Evolutionary conservation across 2,113 vertebrate genomes (phyloP).

Genomic region (Polypterus bichir): DNA sequence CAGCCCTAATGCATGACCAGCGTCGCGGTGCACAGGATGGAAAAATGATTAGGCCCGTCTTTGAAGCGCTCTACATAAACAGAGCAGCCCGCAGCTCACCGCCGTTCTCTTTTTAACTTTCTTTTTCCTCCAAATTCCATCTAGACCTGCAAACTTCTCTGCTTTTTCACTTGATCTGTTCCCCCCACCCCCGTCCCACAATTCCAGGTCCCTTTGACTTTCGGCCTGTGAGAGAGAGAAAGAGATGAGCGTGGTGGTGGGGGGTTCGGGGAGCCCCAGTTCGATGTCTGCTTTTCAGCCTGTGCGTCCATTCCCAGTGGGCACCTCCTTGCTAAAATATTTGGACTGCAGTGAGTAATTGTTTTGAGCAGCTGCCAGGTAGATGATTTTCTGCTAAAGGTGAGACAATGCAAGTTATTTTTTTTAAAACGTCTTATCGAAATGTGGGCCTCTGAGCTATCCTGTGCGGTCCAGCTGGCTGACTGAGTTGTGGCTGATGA

Average conservation of each 20-base stretch:
- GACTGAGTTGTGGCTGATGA: no score
- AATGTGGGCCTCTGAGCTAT: no score
- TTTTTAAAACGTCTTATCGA: no score
- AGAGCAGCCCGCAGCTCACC: slow-evolving; percentile 48
- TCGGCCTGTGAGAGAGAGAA: slow-evolving; percentile 2
- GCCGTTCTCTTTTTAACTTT: slow-evolving; percentile 32
- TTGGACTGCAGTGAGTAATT: slow-evolving; percentile 31
- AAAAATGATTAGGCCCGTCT: slow-evolving; percentile 56
- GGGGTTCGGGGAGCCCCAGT: slow-evolving; percentile 17
- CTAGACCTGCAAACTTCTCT: slow-evolving; percentile 36
- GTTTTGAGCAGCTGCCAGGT: neutral
- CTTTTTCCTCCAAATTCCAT: slow-evolving; percentile 30
- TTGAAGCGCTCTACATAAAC: slow-evolving; percentile 63
- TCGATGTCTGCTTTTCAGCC: slow-evolving; percentile 27
- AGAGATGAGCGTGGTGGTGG: slow-evolving; percentile 15
- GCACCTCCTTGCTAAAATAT: slow-evolving; percentile 28
- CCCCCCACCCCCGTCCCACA: slow-evolving; percentile 10
- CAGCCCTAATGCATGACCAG: slow-evolving; percentile 37
- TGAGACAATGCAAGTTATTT: no score
- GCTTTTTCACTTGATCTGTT: slow-evolving; percentile 43
- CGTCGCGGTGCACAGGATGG: slow-evolving; percentile 43
- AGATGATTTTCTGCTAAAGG: neutral
- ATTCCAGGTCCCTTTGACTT: slow-evolving; percentile 5
- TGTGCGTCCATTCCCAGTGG: slow-evolving; percentile 26
- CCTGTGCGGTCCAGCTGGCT: no score